These are phyloP conservation scores for Parnassius apollo DNA, from an alignment of 2,888 invertebrate species.

Conservation along the genomic window DNA sequence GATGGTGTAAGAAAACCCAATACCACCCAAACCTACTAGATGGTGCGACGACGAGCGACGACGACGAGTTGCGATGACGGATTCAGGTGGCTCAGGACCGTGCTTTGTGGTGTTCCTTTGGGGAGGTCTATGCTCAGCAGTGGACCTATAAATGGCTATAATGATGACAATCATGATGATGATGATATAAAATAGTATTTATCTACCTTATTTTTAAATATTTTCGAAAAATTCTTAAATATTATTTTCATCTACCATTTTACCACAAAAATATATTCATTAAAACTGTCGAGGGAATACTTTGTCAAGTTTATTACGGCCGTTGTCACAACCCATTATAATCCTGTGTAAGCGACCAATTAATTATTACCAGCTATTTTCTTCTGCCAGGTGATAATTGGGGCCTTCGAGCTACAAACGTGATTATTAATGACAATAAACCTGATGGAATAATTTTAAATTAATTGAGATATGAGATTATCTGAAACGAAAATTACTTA, in stretches of 20 bases:
- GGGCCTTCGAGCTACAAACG: constrained; percentile 9
- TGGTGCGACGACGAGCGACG: no score
- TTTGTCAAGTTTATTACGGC: constrained; percentile 15
- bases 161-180: no score
- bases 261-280: neutral
- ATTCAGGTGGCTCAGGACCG: no score
- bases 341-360: constrained; percentile 12
- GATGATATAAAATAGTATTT: no score
- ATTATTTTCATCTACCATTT: neutral
- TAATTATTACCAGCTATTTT: constrained; percentile 16
- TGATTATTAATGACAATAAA: constrained; percentile 18
- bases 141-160: no score
- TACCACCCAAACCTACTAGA: no score
- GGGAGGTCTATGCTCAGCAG: no score
- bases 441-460: constrained; percentile 18
- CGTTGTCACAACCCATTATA: constrained; percentile 20
- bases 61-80: no score
- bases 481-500: constrained; percentile 14
- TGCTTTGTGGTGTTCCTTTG: no score
- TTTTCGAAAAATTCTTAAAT: neutral
- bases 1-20: no score
- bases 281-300: neutral
- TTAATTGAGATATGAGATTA: constrained; percentile 19
- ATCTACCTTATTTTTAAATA: no score
- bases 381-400: constrained; percentile 23